Conservation (phyloP, 2,113 vertebrate species). For the Clarias magur region DNA sequence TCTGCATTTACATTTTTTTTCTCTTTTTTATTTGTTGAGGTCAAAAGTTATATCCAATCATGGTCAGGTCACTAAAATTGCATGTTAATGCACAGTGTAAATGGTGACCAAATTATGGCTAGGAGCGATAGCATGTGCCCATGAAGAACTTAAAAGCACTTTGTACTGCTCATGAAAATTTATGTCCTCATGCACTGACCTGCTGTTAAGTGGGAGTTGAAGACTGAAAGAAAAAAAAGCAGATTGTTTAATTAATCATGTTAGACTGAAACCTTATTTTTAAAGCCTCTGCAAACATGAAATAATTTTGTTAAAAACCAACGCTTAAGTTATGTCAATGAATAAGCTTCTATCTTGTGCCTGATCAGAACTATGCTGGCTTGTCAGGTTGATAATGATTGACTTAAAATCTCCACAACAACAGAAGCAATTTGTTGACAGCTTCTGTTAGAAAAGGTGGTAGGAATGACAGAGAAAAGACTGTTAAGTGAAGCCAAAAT, state of each 20-base stretch:
- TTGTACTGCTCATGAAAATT: not conserved
- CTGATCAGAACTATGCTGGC: not conserved
- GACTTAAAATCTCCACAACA: not conserved
- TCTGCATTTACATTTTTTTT: not conserved
- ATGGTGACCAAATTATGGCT: constrained; percentile 16
- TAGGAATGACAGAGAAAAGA: not conserved
- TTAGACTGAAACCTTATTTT: not conserved
- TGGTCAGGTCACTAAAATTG: not conserved
- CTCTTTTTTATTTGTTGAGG: not conserved
- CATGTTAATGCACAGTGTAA: not conserved
- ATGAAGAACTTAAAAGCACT: constrained; percentile 8
- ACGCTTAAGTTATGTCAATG: not conserved
- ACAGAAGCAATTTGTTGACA: not conserved
- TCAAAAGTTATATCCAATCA: not conserved
- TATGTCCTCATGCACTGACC: not conserved
- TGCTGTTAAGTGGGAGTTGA: not conserved
- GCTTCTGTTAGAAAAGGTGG: not conserved
- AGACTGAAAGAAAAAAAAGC: not conserved
- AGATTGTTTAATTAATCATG: not conserved
- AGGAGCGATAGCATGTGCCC: not conserved
- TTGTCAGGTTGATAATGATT: constrained; percentile 5
- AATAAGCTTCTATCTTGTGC: not conserved
- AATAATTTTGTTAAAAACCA: not conserved
- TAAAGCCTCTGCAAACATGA: not conserved
- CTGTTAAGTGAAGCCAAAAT: not conserved